phyloP scores from a whole-genome alignment of 2,888 invertebrate genomes.

The Philhelius pedissequus region DNA sequence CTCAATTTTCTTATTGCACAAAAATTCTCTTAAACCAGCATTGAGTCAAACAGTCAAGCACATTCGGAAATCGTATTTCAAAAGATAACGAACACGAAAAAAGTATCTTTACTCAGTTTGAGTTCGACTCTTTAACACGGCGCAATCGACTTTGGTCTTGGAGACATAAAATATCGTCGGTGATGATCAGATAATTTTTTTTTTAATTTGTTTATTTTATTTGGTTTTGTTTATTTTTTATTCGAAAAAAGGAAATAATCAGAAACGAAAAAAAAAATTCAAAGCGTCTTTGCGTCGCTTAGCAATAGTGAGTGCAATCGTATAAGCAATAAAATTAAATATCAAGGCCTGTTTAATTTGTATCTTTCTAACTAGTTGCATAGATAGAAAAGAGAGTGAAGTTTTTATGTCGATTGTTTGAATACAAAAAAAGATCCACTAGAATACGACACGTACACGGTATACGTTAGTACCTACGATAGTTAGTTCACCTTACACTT shows the following conservation, averaged over 20 bases:
- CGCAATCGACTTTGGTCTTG: slow-evolving; percentile 26
- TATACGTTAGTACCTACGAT: slow-evolving; percentile 15
- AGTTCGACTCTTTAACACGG: slow-evolving; percentile 56
- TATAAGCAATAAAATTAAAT: not conserved
- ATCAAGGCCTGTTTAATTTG: slow-evolving; percentile 35
- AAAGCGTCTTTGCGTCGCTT: slow-evolving; percentile 10
- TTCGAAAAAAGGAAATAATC: not conserved
- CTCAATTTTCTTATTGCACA: not conserved
- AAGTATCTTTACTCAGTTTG: slow-evolving; percentile 55
- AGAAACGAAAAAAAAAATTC: not conserved
- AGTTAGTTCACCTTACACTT: slow-evolving; percentile 55
- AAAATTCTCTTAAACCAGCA: slow-evolving; percentile 15
- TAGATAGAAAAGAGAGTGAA: slow-evolving; percentile 32
- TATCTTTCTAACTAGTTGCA: not conserved
- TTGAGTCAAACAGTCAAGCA: not conserved
- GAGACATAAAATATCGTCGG: not conserved
- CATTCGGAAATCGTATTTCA: not conserved
- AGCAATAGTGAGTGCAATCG: slow-evolving; percentile 14
- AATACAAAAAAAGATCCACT: slow-evolving; percentile 3
- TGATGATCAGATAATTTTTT: slow-evolving; percentile 14
- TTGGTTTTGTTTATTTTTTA: slow-evolving; percentile 7
- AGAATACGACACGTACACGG: slow-evolving; percentile 26
- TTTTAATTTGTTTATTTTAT: slow-evolving; percentile 15
- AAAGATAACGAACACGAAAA: not conserved
- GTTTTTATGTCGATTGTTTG: not conserved